A percentile compares a stretch with the other conserved stretches of the same genome.
phyloP scores from a whole-genome alignment of 2,888 invertebrate species.

The Sphaerophoria rueppellii region DNA sequence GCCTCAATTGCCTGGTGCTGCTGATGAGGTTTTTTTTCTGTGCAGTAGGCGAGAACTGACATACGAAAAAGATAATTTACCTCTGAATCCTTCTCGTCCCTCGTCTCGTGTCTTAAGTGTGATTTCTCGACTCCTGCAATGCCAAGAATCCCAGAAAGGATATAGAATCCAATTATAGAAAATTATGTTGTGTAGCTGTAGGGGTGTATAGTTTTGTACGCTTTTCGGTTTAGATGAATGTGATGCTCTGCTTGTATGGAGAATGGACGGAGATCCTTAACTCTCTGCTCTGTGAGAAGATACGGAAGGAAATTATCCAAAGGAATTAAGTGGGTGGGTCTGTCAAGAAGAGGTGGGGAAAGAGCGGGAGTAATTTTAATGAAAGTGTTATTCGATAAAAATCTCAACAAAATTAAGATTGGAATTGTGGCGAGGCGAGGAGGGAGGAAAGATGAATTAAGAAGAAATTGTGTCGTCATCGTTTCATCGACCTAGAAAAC shows the following conservation, averaged over 20 bases:
- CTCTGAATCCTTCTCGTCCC: neutral
- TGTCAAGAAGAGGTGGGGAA: slow-evolving; percentile 9
- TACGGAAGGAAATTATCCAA: slow-evolving; percentile 60
- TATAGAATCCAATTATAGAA: slow-evolving; percentile 70
- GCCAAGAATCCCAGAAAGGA: slow-evolving; percentile 47
- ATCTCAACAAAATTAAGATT: slow-evolving; percentile 71
- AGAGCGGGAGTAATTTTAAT: slow-evolving; percentile 75
- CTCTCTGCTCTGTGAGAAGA: slow-evolving; percentile 26
- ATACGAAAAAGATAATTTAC: slow-evolving; percentile 65
- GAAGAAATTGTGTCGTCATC: slow-evolving; percentile 26
- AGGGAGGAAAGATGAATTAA: neutral
- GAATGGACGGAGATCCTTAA: slow-evolving; percentile 55
- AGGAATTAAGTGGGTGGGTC: slow-evolving; percentile 37
- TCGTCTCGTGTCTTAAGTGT: neutral
- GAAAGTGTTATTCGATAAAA: slow-evolving; percentile 78
- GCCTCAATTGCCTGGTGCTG: slow-evolving; percentile 64
- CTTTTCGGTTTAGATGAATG: slow-evolving; percentile 5
- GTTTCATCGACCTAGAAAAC: slow-evolving; percentile 57
- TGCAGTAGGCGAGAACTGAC: slow-evolving; percentile 36
- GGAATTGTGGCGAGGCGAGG: neutral
- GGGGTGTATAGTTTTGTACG: neutral
- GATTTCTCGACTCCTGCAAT: neutral
- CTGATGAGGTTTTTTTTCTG: slow-evolving; percentile 25
- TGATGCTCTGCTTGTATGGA: slow-evolving; percentile 2
- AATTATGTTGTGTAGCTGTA: slow-evolving; percentile 37